Evolutionary conservation across 2,797 vertebrate species (phyloP), one percentile per base, ranked within the genome.

Genomic region (Odontamblyopus lacepedii): DNA sequence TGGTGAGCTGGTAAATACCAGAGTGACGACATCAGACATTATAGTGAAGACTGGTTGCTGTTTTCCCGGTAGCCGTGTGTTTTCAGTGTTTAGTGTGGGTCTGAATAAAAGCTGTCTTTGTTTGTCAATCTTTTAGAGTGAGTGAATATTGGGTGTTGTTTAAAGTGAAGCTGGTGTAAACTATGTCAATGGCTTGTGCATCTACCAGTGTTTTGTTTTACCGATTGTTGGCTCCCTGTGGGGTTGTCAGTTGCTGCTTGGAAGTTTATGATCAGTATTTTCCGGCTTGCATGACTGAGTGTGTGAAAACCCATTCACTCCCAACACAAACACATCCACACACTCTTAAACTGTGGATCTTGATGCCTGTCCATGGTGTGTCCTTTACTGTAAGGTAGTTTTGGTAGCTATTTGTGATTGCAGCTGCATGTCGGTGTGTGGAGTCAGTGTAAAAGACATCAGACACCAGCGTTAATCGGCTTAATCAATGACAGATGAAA

Each of bases 261-360:
- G 88, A 92, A 88, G 91, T 94, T 92, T 93, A 93, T 94, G 92
- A 93, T 91, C 90, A 91, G 89, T 92, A 93, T 94, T 94, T 94
- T 94, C 92, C 90, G 91, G 90, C 91, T 92, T 85, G 92, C 91
- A 91, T 93, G 92, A 92, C 90, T 93, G 90, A 93, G 85, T 85
- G 91, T 93, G 91, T 92, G 91, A 94, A 93, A 92, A 93, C 92
- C 83, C 85, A 92, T 92, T 93, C 90, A 92, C 89, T 92, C 91
- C 89, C 90, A 92, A 92, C 78, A 82, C 83, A 91, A 85, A 91
- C 84, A 87, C 78, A 81, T 80, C 69, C 65, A 70, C 76, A 65
- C 56, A 63, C 53, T 71, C 38, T 60, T 78, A 83, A 70, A 65
- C 69, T 91, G 91, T 92, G 83, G 86, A 82, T 89, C 87, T 92